These are phyloP conservation scores for Festucalex cinctus DNA, from an alignment of 2,113 vertebrate species.

Conservation along the genomic window DNA sequence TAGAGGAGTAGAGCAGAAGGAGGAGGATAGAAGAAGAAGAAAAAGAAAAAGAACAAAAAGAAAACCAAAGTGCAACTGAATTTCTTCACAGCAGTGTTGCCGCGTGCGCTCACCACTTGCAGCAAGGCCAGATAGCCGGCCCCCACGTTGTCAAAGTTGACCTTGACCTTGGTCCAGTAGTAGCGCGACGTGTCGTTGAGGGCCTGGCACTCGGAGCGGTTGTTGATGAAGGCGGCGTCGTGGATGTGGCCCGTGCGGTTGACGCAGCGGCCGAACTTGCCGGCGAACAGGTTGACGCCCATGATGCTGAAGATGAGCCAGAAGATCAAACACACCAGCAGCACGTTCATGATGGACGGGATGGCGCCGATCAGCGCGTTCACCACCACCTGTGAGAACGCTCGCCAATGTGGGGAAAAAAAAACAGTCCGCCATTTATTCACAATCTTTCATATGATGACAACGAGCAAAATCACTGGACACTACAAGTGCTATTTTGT, in stretches of 20 bases:
- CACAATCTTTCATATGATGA: too few species aligned
- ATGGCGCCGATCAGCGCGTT: conserved; percentile 96
- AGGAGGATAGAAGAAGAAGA: too few species aligned
- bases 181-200: conserved; percentile 75
- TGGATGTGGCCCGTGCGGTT: conserved; percentile 81
- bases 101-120: conserved; percentile 91
- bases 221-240: conserved; percentile 80
- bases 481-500: too few species aligned
- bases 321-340: conserved; percentile 98
- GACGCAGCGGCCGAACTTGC: conserved; percentile 92
- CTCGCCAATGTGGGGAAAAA: too few species aligned
- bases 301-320: conserved; percentile 99
- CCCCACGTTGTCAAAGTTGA: conserved; percentile 97
- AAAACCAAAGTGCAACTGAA: too few species aligned
- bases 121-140: conserved; percentile 94
- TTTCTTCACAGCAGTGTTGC: too few species aligned
- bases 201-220: conserved; percentile 82
- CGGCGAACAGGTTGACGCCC: conserved; percentile 97
- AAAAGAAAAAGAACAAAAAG: too few species aligned
- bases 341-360: conserved; percentile 98
- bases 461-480: too few species aligned
- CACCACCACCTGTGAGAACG: conserved; percentile 84
- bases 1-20: too few species aligned
- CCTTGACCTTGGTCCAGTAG: conserved; percentile 96
- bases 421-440: too few species aligned